Conservation (phyloP, 2,113 vertebrate genomes). For the Brachypteracias leptosomus region DNA sequence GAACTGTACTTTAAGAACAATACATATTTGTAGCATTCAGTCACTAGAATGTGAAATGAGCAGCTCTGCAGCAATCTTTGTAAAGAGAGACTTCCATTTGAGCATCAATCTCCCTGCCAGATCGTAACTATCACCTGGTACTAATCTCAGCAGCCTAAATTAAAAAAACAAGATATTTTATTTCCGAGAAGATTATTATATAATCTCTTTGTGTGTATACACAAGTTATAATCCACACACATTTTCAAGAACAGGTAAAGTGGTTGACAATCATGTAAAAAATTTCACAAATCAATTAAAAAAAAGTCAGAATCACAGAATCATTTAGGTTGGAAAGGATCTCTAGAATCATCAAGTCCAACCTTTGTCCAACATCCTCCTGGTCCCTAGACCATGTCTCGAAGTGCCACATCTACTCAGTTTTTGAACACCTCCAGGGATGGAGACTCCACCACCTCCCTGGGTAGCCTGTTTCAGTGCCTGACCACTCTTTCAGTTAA, state of each 20-base stretch:
- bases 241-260: neutral
- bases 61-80: neutral
- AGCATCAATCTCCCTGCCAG: neutral
- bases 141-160: neutral
- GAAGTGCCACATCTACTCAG: no score
- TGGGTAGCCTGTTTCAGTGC: no score
- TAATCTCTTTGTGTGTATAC: neutral
- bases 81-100: neutral
- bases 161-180: neutral
- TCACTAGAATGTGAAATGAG: neutral
- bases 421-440: no score
- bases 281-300: neutral
- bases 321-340: no score
- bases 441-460: no score
- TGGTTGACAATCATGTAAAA: neutral
- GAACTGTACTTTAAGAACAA: neutral
- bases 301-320: no score
- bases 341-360: no score
- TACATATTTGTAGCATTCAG: neutral
- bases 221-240: neutral
- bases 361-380: no score
- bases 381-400: no score
- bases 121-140: neutral
- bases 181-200: neutral
- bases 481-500: no score